Evolutionary conservation across 2,888 invertebrate genomes (phyloP).

Genomic region (Andrena flavipes): DNA sequence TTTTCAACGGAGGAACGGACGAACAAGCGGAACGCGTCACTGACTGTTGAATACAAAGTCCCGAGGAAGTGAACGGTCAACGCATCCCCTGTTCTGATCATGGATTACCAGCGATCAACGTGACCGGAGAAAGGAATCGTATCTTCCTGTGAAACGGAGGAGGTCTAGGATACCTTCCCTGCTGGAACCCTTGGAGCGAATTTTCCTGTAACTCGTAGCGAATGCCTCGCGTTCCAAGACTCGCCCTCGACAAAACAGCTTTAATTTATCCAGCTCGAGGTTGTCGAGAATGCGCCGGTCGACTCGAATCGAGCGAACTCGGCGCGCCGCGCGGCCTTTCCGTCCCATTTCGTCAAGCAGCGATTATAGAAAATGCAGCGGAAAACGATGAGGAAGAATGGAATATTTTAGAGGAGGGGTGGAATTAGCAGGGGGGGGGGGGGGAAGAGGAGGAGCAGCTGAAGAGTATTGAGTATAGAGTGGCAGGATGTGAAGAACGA

Average conservation of each 20-base stretch:
- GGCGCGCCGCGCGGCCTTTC: conserved; percentile 10
- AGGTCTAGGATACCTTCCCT: background rate
- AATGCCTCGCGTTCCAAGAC: conserved; percentile 59
- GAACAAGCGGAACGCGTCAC: conserved; percentile 33
- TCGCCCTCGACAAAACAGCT: conserved; percentile 55
- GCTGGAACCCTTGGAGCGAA: conserved; percentile 44
- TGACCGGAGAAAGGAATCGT: too few species aligned
- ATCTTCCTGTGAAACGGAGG: too few species aligned
- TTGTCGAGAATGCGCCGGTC: background rate
- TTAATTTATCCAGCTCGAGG: background rate
- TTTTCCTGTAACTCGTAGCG: conserved; percentile 46
- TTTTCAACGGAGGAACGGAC: conserved; percentile 23
- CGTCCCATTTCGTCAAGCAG: background rate
- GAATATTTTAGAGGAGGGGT: background rate
- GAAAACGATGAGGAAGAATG: background rate
- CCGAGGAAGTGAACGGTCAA: too few species aligned
- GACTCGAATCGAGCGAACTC: background rate
- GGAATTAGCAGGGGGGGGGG: background rate
- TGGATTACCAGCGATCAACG: too few species aligned
- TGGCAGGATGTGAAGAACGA: conserved; percentile 71
- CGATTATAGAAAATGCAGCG: background rate
- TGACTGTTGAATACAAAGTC: conserved; percentile 19
- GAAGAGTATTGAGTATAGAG: conserved; percentile 12
- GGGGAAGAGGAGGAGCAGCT: background rate
- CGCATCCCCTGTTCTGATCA: background rate